Evolutionary conservation across 2,888 invertebrate genomes (phyloP).

Genomic region (Drosophila helvetica): DNA sequence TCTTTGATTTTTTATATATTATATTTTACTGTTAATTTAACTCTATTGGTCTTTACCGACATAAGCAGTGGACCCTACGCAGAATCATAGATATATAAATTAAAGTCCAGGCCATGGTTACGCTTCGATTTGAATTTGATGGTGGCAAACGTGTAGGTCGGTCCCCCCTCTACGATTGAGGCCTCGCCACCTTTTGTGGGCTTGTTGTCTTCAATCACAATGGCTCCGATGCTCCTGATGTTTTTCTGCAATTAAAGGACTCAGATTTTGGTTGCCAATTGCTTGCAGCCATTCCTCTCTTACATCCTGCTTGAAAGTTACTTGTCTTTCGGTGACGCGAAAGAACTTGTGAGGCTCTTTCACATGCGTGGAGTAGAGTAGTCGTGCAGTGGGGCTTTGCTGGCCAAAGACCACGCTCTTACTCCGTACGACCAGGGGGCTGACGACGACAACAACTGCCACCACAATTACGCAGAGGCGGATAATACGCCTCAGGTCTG

Average conservation of each 20-base stretch:
- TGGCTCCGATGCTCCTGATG: neutral
- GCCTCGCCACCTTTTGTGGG: neutral
- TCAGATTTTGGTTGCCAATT: neutral
- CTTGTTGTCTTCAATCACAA: neutral
- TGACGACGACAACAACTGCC: neutral
- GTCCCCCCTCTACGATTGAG: neutral
- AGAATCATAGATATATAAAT: neutral
- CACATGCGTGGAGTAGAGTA: neutral
- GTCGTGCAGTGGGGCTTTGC: neutral
- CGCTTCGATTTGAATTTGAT: neutral
- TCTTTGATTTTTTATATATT: no score
- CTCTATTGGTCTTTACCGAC: no score
- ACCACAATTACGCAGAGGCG: neutral
- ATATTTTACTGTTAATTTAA: no score
- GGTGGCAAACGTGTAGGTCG: neutral
- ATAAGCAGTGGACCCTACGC: rapidly evolving
- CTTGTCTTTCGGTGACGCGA: neutral
- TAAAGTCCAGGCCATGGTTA: neutral
- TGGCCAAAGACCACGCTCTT: neutral
- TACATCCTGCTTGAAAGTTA: neutral
- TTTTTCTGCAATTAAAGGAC: neutral
- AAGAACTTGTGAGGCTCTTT: neutral
- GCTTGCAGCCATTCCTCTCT: neutral
- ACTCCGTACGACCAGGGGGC: neutral
- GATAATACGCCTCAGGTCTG: neutral